These are phyloP conservation scores for Xiphophorus maculatus DNA, from an alignment of 2,113 vertebrate genomes.

Conservation along the genomic window DNA sequence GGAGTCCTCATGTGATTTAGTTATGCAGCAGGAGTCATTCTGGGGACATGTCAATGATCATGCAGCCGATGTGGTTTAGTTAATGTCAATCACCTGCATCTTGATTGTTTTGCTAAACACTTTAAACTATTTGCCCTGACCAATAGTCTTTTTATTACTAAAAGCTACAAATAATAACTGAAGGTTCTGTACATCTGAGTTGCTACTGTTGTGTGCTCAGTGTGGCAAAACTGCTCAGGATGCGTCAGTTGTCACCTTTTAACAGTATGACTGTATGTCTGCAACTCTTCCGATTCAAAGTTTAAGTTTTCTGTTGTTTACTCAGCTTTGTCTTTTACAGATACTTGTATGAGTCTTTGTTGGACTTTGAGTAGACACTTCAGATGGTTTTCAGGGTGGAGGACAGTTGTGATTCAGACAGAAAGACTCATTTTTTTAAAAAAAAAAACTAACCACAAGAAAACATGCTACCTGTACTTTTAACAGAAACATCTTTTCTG, in stretches of 20 bases:
- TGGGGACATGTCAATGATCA: constrained; percentile 6
- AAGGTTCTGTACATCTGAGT: constrained; percentile 19
- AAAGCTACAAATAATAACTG: constrained; percentile 34
- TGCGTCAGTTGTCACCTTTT: constrained; percentile 44
- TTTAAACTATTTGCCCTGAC: neutral
- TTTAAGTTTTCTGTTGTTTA: constrained; percentile 41
- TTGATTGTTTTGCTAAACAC: neutral
- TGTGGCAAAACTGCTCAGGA: constrained; percentile 38
- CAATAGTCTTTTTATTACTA: constrained; percentile 22
- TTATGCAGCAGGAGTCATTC: constrained; percentile 39
- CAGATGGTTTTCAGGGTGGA: constrained; percentile 44
- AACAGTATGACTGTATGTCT: constrained; percentile 62
- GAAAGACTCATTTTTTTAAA: constrained; percentile 33
- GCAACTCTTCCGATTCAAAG: constrained; percentile 41
- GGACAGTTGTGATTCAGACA: constrained; percentile 52
- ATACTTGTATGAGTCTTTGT: constrained; percentile 55
- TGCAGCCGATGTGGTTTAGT: neutral
- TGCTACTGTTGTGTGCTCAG: constrained; percentile 28
- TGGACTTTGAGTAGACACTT: constrained; percentile 50
- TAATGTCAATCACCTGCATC: neutral
- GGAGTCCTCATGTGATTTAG: constrained; percentile 50
- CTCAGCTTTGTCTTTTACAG: constrained; percentile 44
- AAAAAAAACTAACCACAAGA: constrained; percentile 15
- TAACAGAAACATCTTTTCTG: constrained; percentile 15
- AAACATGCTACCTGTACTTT: neutral